Base-by-base conservation (phyloP, 2,113 vertebrate genomes). In the Sinocyclocheilus maitianheensis region DNA sequence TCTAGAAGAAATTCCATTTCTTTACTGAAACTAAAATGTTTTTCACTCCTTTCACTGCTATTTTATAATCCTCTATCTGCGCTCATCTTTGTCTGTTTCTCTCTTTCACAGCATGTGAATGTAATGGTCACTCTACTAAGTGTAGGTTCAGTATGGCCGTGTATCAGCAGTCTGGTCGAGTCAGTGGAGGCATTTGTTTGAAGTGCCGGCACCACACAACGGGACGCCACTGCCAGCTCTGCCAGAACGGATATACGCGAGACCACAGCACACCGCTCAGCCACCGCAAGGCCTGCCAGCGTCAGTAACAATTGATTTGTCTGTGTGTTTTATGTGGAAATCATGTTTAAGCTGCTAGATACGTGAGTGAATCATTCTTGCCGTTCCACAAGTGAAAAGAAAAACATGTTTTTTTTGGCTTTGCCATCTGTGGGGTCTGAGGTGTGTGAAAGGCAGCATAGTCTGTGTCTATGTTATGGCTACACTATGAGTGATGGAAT, bases 181-280 rank as follows among this genome's bases (percentile, higher is more conserved):
- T 55, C 16, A 97, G 97, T 0, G 97, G 97, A 16, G 97, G 97
- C 0, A 92, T 97, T 26, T 97, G 97, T 80, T 94, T 96, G 91
- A 96, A 96, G 86, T 97, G 97, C 87, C 96, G 96, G 5, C 97
- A 97, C 91, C 95, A 97, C 93, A 97, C 95, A 0, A 95, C 95
- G 0, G 97, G 97, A 12, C 95, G 95, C 55, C 96, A 96, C 91
- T 98, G 97, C 89, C 97, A 98, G 91, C 96, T 97, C 91, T 98
- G 97, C 92, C 95, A 95, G 90, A 96, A 92, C 0, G 96, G 97
- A 74, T 97, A 95, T 94, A 95, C 94, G 77, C 95, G 97, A 2
- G 95, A 97, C 90, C 91, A 95, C 62, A 89, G 87, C 92, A 95
- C 96, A 88, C 88, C 94, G 0, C 83, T 95, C 82, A 93, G 89